Conservation (phyloP, 2,113 vertebrate genomes). For the Pseudonaja textilis region DNA sequence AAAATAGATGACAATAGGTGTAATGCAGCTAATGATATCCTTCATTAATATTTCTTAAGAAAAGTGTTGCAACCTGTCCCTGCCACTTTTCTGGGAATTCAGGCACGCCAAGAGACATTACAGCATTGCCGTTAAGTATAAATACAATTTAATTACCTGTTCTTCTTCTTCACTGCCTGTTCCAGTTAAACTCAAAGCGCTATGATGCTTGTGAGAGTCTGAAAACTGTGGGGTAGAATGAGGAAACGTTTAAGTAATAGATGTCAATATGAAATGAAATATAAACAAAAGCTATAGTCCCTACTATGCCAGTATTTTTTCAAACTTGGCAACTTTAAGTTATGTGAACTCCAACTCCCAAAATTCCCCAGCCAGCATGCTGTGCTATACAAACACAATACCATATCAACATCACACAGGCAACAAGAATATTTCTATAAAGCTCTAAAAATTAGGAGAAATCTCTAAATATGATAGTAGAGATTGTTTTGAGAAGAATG, state of each 20-base stretch:
- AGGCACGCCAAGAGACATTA: not conserved
- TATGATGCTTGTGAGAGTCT: conserved; percentile 65
- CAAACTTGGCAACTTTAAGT: not conserved
- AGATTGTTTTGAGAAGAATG: not conserved
- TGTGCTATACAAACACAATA: not conserved
- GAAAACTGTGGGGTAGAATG: conserved; percentile 63
- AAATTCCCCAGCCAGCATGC: not conserved
- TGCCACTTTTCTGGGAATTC: not conserved
- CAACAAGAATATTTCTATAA: conserved; percentile 25
- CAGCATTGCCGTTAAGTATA: fast-evolving
- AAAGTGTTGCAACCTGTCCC: not conserved
- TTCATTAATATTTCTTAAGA: not conserved
- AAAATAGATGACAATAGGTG: not conserved
- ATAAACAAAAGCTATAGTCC: conserved; percentile 1
- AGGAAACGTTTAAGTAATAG: conserved; percentile 57
- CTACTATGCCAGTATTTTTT: not conserved
- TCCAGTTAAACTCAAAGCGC: conserved; percentile 72
- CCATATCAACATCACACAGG: conserved; percentile 39
- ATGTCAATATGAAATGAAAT: conserved; percentile 43
- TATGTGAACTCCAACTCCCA: not conserved
- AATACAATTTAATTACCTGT: conserved; percentile 63
- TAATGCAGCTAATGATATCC: not conserved
- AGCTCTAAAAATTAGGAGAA: conserved; percentile 48
- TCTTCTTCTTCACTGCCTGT: conserved; percentile 76
- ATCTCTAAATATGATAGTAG: conserved; percentile 27